A percentile compares a stretch with the other conserved stretches of the same genome.
phyloP scores from a whole-genome alignment of 64 coral and sea anemone species.

The Porites australiensis region DNA sequence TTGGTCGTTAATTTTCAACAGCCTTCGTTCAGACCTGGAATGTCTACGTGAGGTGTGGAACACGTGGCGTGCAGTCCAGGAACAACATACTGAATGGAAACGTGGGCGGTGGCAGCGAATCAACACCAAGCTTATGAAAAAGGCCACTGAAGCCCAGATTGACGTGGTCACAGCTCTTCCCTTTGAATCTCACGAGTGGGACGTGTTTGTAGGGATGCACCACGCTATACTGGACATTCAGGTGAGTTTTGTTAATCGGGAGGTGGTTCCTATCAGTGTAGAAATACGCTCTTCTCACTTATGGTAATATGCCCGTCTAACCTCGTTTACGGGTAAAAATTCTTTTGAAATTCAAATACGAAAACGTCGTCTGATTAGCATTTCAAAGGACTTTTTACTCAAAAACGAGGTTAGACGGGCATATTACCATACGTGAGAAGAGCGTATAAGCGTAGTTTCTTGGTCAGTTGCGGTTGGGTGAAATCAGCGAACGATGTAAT shows the following conservation, averaged over 20 bases:
- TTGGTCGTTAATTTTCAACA: background rate
- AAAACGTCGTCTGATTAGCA: too few species aligned
- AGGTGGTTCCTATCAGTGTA: too few species aligned
- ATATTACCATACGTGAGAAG: too few species aligned
- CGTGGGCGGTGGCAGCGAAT: constrained; percentile 94
- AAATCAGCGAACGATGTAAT: too few species aligned
- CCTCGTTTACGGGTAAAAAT: too few species aligned
- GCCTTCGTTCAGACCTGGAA: constrained; percentile 86
- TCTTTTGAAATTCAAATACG: too few species aligned
- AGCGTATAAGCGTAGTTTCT: too few species aligned
- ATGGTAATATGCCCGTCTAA: too few species aligned
- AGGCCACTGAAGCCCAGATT: constrained; percentile 89
- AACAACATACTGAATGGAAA: constrained; percentile 94
- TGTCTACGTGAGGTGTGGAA: constrained; percentile 94
- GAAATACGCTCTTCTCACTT: too few species aligned
- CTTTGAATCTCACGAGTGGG: constrained; percentile 73
- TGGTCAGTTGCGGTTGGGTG: too few species aligned
- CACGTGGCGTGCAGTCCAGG: constrained; percentile 83
- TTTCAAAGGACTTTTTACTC: too few species aligned
- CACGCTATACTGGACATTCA: constrained; percentile 88
- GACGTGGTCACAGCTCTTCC: constrained; percentile 80
- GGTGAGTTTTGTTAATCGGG: constrained; percentile 15
- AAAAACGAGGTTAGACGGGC: too few species aligned
- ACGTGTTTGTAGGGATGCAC: constrained; percentile 92
- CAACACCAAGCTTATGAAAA: constrained; percentile 89